A percentile compares a stretch with the other conserved stretches of the same genome.
Conservation (phyloP, 2,113 vertebrate species). For the Thymallus thymallus region DNA sequence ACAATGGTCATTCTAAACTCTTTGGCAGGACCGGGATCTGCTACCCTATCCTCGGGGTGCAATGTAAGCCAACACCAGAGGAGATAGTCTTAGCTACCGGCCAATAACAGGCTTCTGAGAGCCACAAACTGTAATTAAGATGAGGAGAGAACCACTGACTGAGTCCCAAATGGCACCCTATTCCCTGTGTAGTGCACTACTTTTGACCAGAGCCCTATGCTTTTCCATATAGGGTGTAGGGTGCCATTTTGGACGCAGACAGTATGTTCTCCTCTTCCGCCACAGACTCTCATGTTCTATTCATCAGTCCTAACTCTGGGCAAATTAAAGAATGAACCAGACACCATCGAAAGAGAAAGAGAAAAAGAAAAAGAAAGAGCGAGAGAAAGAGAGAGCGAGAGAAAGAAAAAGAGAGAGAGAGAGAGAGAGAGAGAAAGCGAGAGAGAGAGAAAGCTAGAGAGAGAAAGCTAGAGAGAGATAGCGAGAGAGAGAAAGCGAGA, state of each 20-base stretch:
- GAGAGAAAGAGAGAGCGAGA: background rate
- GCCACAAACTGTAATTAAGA: conserved; percentile 71
- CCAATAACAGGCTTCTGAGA: conserved; percentile 58
- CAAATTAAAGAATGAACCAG: conserved; percentile 31
- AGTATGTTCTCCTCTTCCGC: background rate
- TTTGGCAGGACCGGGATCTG: conserved; percentile 50
- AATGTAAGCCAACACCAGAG: conserved; percentile 64
- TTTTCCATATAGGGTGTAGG: background rate
- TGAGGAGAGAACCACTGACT: background rate
- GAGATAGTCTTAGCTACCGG: conserved; percentile 64
- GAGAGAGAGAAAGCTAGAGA: background rate
- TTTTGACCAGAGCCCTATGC: too few relatives aligned
- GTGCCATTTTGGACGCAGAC: background rate
- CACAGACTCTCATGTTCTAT: conserved; percentile 18
- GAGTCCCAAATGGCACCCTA: background rate
- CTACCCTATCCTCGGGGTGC: conserved; percentile 61
- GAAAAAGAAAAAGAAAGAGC: too few relatives aligned
- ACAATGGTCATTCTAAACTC: conserved; percentile 54
- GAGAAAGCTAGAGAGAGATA: background rate
- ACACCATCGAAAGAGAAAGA: conserved; percentile 18
- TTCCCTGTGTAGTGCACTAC: background rate
- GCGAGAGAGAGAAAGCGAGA: background rate
- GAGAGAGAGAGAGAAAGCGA: background rate
- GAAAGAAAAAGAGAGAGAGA: too few relatives aligned
- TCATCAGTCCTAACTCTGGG: conserved; percentile 26